Base-by-base conservation (phyloP, 2,888 invertebrate genomes). In the Hetaerina titia region DNA sequence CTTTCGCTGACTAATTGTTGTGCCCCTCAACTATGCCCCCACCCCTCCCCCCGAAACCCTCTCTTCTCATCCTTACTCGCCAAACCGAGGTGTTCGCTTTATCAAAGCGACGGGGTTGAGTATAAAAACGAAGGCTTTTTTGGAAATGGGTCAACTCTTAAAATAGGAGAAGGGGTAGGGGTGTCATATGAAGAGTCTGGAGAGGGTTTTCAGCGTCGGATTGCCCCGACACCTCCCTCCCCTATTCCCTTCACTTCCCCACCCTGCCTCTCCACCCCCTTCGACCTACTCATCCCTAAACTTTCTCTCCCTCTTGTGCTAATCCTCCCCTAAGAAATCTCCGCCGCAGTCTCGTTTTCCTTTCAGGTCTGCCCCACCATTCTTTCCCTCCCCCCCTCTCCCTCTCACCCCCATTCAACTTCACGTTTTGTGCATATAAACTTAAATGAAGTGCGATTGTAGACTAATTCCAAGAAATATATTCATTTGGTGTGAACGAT, bases 141-240 rank as follows among this genome's bases (percentile, higher is more conserved):
- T 81, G 81, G 81, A 81, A 81, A 81, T 81, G 81, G 81, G 81
- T 81, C 81, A 81, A 81, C 81, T 81, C 81, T 81, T 81, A 81
- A 81, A 81, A 81, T 81, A 81, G 81, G 81, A 81, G 81, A 60
- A 31, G 81, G 81, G 81, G 81, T 45, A 45, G 45, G 45, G 45
- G 45, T 45, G 60, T 60, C 60, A 15, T 60, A 60, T 17, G 60
- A 17, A 31, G 81, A 31, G 81, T 31, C 81, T 31, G 31, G 25
- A 81, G 81, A 81, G 81, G 31, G 25, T 31, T 81, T 81, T 31
- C 81, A 81, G 31, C 81, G 25, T 17, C 17, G 60, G 60, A 60
- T 74, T 13, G 0, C 69, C 8, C 69, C 69, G 81, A 31, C 25
- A 81, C 81, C 45, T 9, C 19, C 13, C 81, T 8, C 7, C 25